A percentile compares a stretch with the other conserved stretches of the same genome.
These are phyloP conservation scores for Brevipalpus yothersi DNA, from an alignment of 1,140 invertebrate genomes.

Conservation along the genomic window DNA sequence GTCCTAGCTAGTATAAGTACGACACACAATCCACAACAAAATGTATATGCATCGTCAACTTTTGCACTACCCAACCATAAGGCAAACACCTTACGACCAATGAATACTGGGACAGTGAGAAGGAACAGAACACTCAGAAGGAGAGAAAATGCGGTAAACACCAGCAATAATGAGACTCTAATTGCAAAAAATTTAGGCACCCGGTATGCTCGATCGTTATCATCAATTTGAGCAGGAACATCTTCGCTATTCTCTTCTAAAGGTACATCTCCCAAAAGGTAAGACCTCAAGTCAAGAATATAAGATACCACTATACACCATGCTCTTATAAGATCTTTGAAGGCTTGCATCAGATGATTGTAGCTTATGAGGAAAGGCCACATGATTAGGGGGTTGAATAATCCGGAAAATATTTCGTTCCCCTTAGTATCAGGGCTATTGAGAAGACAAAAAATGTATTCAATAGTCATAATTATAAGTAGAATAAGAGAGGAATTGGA, in stretches of 20 bases:
- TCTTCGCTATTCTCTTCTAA: slow-evolving; percentile 9
- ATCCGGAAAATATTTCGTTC: slow-evolving; percentile 68
- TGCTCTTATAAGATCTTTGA: slow-evolving; percentile 52
- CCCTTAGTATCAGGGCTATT: slow-evolving; percentile 44
- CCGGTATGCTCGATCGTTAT: slow-evolving; percentile 48
- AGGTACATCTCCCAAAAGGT: slow-evolving; percentile 45
- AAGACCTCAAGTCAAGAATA: slow-evolving; percentile 60
- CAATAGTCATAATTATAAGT: neutral
- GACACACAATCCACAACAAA: slow-evolving; percentile 72
- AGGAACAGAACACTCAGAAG: slow-evolving; percentile 6
- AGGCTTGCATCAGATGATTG: slow-evolving; percentile 71
- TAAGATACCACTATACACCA: slow-evolving; percentile 75
- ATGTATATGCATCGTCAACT: slow-evolving; percentile 79
- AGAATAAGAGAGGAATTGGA: no score
- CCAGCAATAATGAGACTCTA: slow-evolving; percentile 2
- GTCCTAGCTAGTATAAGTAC: slow-evolving; percentile 68
- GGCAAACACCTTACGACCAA: slow-evolving; percentile 63
- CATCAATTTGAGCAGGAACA: slow-evolving; percentile 1
- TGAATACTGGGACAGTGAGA: slow-evolving; percentile 32
- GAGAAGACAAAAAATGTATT: slow-evolving; percentile 12
- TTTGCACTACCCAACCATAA: slow-evolving; percentile 41
- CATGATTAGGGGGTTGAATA: slow-evolving; percentile 75
- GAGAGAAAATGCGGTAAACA: slow-evolving; percentile 2
- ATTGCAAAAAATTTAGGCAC: slow-evolving; percentile 54
- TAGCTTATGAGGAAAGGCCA: slow-evolving; percentile 85